Conservation (phyloP, 2,113 vertebrate genomes). For the Oreocharis arfaki region DNA sequence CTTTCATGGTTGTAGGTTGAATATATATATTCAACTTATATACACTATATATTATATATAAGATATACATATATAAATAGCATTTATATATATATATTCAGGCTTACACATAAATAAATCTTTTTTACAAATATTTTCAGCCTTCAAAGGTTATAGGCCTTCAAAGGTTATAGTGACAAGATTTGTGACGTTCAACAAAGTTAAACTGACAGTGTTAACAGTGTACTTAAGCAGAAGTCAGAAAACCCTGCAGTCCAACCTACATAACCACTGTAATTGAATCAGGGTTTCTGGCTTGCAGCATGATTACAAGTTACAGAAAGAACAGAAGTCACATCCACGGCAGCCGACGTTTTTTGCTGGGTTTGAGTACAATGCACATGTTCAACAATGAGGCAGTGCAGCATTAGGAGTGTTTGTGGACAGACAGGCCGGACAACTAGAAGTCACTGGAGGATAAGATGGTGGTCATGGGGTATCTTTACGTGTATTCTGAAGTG, state of each 20-base stretch:
- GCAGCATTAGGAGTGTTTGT: not conserved
- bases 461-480: not conserved
- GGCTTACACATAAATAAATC: not conserved
- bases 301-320: conserved; percentile 5
- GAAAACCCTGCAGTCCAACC: not conserved
- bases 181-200: not conserved
- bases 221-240: not conserved
- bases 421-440: not conserved
- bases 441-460: not conserved
- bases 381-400: not conserved
- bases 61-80: not conserved
- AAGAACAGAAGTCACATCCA: not conserved
- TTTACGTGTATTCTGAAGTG: not conserved
- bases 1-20: not conserved
- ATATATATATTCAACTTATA: not conserved
- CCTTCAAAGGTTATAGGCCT: not conserved
- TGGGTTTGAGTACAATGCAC: not conserved
- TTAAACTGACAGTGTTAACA: not conserved
- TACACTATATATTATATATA: not conserved
- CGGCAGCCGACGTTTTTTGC: not conserved
- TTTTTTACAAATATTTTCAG: not conserved
- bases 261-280: not conserved
- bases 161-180: too few species aligned
- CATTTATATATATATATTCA: not conserved
- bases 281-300: not conserved